A percentile compares a stretch with the other conserved stretches of the same genome.
phyloP scores from a whole-genome alignment of 2,113 vertebrate genomes.

The Taurulus bubalis region DNA sequence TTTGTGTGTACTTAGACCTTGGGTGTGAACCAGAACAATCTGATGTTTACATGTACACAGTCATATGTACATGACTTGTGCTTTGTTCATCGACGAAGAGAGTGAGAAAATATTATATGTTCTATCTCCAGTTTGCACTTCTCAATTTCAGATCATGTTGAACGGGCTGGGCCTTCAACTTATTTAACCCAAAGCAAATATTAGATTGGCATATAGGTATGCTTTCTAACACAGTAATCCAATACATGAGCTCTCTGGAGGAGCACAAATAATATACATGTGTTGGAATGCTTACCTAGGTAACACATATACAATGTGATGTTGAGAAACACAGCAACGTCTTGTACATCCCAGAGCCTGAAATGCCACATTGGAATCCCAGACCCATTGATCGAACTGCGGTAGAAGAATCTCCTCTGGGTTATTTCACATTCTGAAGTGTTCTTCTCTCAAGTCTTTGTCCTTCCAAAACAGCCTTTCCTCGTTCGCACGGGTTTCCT shows the following conservation, averaged over 20 bases:
- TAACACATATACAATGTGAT: conserved; percentile 60
- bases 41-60: neutral
- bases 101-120: neutral
- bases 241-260: too few species aligned
- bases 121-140: neutral
- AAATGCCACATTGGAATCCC: conserved; percentile 72
- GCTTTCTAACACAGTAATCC: neutral
- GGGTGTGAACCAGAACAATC: neutral
- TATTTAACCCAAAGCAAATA: conserved; percentile 22
- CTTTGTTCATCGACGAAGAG: neutral
- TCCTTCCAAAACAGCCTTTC: neutral
- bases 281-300: conserved; percentile 66
- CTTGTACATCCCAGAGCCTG: conserved; percentile 62
- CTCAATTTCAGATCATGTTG: neutral
- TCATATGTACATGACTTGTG: neutral
- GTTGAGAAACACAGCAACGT: conserved; percentile 70
- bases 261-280: neutral
- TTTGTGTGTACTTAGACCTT: neutral
- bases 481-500: neutral
- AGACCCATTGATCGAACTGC: conserved; percentile 61
- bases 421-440: conserved; percentile 46
- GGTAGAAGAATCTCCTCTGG: conserved; percentile 52
- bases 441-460: neutral
- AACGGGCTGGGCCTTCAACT: neutral
- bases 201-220: neutral